phyloP scores from a whole-genome alignment of 2,888 invertebrate genomes.

The Aphidius colemani region DNA sequence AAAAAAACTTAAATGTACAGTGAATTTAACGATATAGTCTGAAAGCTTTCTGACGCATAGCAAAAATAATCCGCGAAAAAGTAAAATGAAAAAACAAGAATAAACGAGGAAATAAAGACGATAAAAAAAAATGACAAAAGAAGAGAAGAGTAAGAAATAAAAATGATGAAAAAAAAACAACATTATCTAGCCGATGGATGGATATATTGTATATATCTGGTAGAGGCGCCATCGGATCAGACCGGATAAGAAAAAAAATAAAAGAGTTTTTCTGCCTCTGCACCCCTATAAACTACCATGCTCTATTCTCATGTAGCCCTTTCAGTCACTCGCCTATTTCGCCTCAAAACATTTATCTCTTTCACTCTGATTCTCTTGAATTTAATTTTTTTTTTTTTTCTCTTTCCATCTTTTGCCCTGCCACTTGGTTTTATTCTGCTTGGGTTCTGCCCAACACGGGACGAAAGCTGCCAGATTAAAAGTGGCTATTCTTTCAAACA shows the following conservation, averaged over 20 bases:
- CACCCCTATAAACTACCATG: constrained; percentile 23
- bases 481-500: constrained; percentile 48
- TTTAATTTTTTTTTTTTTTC: no score
- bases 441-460: constrained; percentile 39
- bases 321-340: constrained; percentile 26
- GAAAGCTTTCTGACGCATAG: no score
- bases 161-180: constrained; percentile 13
- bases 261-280: constrained; percentile 29
- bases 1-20: no score
- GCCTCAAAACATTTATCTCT: constrained; percentile 29
- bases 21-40: no score
- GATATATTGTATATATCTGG: constrained; percentile 31
- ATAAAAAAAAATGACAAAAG: constrained; percentile 21
- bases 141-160: constrained; percentile 25
- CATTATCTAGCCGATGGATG: constrained; percentile 27
- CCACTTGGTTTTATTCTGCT: constrained; percentile 47
- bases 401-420: constrained; percentile 34
- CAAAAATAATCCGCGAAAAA: neutral
- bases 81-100: neutral
- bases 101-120: neutral
- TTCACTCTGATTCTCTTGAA: constrained; percentile 31
- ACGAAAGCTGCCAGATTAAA: constrained; percentile 51
- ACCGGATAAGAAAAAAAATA: constrained; percentile 28
- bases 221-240: constrained; percentile 34
- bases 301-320: constrained; percentile 23